Percentiles rank a stretch among this genome's conserved stretches.
Conservation (phyloP, 1,140 invertebrate genomes). For the Hyles vespertilio region DNA sequence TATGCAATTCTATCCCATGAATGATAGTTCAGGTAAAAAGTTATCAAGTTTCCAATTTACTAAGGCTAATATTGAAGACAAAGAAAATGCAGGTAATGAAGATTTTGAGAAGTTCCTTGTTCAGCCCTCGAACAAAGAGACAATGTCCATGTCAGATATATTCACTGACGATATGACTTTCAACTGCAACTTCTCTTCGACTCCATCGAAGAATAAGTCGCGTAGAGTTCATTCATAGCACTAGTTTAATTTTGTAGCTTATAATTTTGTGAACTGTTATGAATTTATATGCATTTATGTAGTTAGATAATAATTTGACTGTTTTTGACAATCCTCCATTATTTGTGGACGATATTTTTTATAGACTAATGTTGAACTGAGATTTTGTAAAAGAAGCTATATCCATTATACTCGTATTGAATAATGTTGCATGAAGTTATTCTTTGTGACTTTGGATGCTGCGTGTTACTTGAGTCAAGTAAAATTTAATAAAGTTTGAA, state of each 20-base stretch:
- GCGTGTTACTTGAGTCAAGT: conserved; percentile 48
- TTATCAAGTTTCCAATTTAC: conserved; percentile 31
- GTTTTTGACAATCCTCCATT: conserved; percentile 43
- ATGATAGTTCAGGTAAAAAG: conserved; percentile 32
- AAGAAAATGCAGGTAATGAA: conserved; percentile 49
- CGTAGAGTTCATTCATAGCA: conserved; percentile 45
- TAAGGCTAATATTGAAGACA: conserved; percentile 50
- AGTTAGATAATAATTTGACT: conserved; percentile 29
- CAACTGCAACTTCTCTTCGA: conserved; percentile 70
- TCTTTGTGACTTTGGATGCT: conserved; percentile 33
- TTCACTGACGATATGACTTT: conserved; percentile 67
- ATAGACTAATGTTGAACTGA: conserved; percentile 32
- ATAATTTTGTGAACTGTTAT: conserved; percentile 1
- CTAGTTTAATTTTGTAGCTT: conserved; percentile 2
- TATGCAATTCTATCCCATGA: conserved; percentile 47
- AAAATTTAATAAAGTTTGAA: conserved; percentile 47
- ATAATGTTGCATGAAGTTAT: conserved; percentile 40
- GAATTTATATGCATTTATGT: conserved; percentile 47
- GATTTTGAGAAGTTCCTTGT: conserved; percentile 46
- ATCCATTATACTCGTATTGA: conserved; percentile 10
- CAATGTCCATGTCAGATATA: conserved; percentile 68
- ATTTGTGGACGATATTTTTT: conserved; percentile 42
- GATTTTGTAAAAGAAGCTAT: conserved; percentile 23
- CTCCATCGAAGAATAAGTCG: conserved; percentile 65
- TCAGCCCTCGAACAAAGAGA: conserved; percentile 38